These are phyloP conservation scores for Ephestia elutella DNA, from an alignment of 1,140 invertebrate species.

Conservation along the genomic window DNA sequence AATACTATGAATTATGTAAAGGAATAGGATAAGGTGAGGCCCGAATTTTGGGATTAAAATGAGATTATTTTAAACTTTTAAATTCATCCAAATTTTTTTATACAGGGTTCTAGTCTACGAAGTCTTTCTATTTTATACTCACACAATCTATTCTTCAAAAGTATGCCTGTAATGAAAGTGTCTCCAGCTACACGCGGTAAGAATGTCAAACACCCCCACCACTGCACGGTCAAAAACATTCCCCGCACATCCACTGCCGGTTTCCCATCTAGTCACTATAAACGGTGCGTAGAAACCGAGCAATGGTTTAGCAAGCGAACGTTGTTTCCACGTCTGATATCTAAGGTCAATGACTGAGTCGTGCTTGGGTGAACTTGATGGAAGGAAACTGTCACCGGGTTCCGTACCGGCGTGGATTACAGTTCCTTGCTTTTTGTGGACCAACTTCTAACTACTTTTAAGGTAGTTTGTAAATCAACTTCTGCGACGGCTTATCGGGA, in stretches of 20 bases:
- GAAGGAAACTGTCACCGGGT: conserved; percentile 20
- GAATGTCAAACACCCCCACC: conserved; percentile 17
- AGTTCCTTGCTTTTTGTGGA: neutral
- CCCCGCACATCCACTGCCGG: neutral
- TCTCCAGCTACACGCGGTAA: conserved; percentile 11
- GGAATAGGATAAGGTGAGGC: too few species aligned
- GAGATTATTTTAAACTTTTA: too few species aligned
- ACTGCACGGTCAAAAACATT: neutral
- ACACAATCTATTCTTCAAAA: conserved; percentile 6
- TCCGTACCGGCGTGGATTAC: neutral
- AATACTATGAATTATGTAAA: too few species aligned
- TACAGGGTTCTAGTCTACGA: too few species aligned
- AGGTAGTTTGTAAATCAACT: too few species aligned
- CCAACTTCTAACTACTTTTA: neutral
- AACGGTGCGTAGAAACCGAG: conserved; percentile 2
- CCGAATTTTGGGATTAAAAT: too few species aligned
- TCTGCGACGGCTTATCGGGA: too few species aligned
- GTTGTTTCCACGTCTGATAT: conserved; percentile 11
- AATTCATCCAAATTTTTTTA: too few species aligned
- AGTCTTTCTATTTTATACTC: too few species aligned
- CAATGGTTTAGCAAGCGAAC: conserved; percentile 22
- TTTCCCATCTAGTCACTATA: neutral
- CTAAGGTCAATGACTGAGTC: conserved; percentile 26
- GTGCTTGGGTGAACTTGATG: conserved; percentile 20
- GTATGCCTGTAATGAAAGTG: conserved; percentile 10